These are phyloP conservation scores for Orthosia incerta DNA, from an alignment of 2,888 invertebrate species.

Conservation along the genomic window DNA sequence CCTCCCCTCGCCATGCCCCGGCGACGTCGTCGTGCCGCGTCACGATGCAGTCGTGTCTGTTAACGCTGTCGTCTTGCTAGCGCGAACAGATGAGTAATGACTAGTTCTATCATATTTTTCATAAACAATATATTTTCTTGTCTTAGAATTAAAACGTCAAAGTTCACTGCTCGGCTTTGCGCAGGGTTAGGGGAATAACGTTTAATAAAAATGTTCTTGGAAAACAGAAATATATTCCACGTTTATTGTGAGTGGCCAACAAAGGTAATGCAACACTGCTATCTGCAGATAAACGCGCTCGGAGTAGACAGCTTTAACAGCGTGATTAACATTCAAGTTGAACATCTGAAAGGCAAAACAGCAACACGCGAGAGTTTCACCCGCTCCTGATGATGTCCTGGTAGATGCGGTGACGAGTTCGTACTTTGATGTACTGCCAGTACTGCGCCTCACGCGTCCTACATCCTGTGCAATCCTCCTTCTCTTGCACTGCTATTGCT, in stretches of 20 bases:
- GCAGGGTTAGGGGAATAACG: background rate
- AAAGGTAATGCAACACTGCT: background rate
- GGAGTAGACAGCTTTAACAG: background rate
- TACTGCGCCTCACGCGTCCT: background rate
- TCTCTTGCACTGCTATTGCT: background rate
- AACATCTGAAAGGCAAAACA: conserved; percentile 5
- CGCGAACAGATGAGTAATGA: conserved; percentile 28
- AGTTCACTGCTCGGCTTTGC: conserved; percentile 2
- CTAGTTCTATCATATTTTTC: conserved; percentile 32
- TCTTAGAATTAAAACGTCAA: conserved; percentile 31
- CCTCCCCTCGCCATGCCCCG: background rate
- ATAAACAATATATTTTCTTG: conserved; percentile 11
- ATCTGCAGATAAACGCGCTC: background rate
- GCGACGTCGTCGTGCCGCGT: background rate
- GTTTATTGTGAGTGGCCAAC: background rate
- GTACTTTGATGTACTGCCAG: background rate
- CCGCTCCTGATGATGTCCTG: background rate
- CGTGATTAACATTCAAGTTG: background rate
- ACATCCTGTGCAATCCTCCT: too few species aligned
- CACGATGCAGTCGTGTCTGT: conserved; percentile 12
- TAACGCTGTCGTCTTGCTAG: conserved; percentile 24
- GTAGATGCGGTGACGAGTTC: background rate
- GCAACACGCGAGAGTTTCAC: background rate
- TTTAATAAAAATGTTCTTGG: conserved; percentile 3
- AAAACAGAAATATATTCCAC: background rate